Conservation (phyloP, 2,113 vertebrate species). For the Dipodomys ordii region DNA sequence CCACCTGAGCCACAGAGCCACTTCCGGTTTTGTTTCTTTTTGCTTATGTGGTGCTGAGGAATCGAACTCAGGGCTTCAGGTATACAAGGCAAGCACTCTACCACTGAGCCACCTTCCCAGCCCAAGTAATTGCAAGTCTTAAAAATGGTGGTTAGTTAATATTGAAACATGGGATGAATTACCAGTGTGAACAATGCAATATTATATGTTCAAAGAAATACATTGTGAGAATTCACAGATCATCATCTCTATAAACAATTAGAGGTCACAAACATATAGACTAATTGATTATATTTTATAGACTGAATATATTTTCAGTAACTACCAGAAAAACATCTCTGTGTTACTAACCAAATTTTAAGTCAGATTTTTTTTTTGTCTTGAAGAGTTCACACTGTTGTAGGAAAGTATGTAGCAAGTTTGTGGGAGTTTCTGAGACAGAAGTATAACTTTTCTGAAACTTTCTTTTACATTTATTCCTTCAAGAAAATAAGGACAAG, state of each 20-base stretch:
- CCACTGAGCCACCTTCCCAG: no score
- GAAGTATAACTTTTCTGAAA: not conserved
- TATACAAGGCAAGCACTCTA: no score
- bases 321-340: not conserved
- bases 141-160: not conserved
- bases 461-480: not conserved
- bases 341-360: not conserved
- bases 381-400: not conserved
- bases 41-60: no score
- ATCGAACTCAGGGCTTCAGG: no score
- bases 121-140: not conserved
- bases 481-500: not conserved
- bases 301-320: constrained; percentile 9
- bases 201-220: not conserved
- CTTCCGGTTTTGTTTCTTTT: no score
- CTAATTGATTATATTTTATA: not conserved
- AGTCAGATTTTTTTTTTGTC: not conserved
- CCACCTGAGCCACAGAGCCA: no score
- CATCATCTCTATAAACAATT: not conserved
- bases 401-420: not conserved
- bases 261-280: not conserved
- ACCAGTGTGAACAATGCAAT: not conserved
- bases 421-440: not conserved
- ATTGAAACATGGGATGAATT: not conserved
- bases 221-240: not conserved